Base-by-base conservation (phyloP, 2,888 invertebrate species). In the Phalangium opilio region DNA sequence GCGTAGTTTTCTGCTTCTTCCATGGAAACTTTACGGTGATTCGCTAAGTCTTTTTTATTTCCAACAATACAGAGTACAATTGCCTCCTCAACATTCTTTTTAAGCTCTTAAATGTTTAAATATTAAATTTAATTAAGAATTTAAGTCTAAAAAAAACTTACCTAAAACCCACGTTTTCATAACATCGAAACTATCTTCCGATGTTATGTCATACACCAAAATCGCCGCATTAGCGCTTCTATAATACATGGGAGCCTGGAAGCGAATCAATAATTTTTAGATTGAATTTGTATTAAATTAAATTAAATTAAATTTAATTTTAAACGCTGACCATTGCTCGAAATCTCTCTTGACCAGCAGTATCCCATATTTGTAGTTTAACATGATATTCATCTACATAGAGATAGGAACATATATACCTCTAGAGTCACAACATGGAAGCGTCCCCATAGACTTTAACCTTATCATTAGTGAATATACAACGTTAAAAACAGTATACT, bases 181-280 rank as follows among this genome's bases (percentile, higher is more conserved):
- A 51, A 80, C 79, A 3, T 73, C 69, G 62, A 87, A 90, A 47
- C 81, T 81, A 50, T 73, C 71, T 40, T 74, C 68, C 51, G 79
- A 77, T 3, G 86, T 82, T 52, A 91, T 76, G 64, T 91, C 90
- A 63, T 81, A 91, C 0, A 89, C 80, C 42, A 90, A 69, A 43
- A 90, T 72, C 0, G 90, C 90, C 0, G 85, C 87, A 64, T 86
- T 87, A 0, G 89, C 83, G 62, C 86, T 87, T 44, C 90, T 72
- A 64, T 91, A 91, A 64, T 90, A 91, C 85, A 90, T 86, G 7
- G 91, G 90, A 0, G 87, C 86, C 67, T 67, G 57, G 7, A 58
- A 35, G n/a, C 18, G 34, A 36, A 51, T 43, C 17, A 15, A 15
- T 35, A 33, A 43, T 14, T 27, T 27, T 27, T 7, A 27, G 8